phyloP scores from a whole-genome alignment of 2,113 vertebrate genomes.

The Catharus fuscescens region DNA sequence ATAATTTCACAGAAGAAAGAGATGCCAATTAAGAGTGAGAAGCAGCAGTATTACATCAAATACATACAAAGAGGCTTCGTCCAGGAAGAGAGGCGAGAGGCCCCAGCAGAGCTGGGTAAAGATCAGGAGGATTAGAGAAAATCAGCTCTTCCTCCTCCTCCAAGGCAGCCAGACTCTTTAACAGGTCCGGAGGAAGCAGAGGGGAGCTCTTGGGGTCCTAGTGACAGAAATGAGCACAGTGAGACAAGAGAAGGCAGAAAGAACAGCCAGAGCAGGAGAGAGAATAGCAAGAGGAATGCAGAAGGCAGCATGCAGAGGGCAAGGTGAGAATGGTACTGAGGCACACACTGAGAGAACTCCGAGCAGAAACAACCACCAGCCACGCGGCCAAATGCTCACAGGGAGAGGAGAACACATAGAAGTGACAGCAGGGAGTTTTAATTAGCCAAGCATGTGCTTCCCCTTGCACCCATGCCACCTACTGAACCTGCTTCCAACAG shows the following conservation, averaged over 20 bases:
- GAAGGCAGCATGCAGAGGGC: slow-evolving; percentile 22
- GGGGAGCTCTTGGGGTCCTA: slow-evolving; percentile 98
- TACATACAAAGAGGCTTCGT: slow-evolving; percentile 99
- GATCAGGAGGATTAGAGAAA: slow-evolving; percentile 98
- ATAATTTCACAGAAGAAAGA: slow-evolving; percentile 54
- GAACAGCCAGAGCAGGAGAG: slow-evolving; percentile 42
- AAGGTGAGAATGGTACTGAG: not conserved
- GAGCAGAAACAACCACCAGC: not conserved
- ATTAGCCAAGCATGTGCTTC: not conserved
- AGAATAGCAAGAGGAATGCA: not conserved
- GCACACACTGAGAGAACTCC: not conserved
- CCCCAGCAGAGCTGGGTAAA: slow-evolving; percentile 96
- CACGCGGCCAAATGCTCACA: rapidly evolving
- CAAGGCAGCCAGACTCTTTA: slow-evolving; percentile 98
- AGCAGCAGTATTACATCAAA: slow-evolving; percentile 76
- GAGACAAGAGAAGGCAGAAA: slow-evolving; percentile 69
- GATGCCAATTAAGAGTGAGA: slow-evolving; percentile 64
- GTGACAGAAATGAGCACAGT: slow-evolving; percentile 83
- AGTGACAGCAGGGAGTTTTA: not conserved
- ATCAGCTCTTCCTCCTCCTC: slow-evolving; percentile 98
- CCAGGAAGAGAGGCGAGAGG: slow-evolving; percentile 96
- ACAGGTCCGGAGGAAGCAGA: slow-evolving; percentile 99
- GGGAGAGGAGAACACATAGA: not conserved
- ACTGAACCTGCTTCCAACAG: not conserved
- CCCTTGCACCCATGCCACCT: not conserved